Evolutionary conservation across 2,113 vertebrate species (phyloP).

Genomic region (Acrocephalus arundinaceus): DNA sequence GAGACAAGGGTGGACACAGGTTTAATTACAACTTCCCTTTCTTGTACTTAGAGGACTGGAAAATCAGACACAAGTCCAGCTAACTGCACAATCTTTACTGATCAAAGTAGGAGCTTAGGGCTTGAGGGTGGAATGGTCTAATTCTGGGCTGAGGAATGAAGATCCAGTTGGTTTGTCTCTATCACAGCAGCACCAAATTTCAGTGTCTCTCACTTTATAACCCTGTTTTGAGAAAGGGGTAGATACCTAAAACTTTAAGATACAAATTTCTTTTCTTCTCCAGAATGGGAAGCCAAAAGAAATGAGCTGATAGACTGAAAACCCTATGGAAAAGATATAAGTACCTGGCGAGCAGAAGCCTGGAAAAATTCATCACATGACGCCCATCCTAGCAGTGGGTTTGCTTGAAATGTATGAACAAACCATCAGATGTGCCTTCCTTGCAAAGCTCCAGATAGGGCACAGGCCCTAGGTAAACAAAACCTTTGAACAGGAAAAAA

Average conservation of each 20-base stretch:
- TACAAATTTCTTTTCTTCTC: not conserved
- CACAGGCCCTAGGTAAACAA: not conserved
- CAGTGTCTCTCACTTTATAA: not conserved
- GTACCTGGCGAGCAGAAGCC: not conserved
- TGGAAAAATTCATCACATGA: not conserved
- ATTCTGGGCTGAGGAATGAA: not conserved
- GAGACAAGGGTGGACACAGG: not conserved
- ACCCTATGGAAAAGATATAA: not conserved
- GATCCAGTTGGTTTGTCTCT: not conserved
- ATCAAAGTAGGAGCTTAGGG: not conserved
- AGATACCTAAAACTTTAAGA: not conserved
- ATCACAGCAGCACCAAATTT: not conserved
- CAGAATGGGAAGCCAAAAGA: not conserved
- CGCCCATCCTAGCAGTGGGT: not conserved
- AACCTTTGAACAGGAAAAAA: not conserved
- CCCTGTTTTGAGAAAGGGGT: not conserved
- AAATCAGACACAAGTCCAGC: not conserved
- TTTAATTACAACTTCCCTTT: not conserved
- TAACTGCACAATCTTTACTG: not conserved
- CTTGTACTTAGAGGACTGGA: not conserved
- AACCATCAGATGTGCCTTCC: constrained; percentile 14
- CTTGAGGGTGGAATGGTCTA: not conserved
- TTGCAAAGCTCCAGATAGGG: not conserved
- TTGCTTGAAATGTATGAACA: constrained; percentile 25
- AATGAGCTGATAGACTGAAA: not conserved